Conservation (phyloP, 2,888 invertebrate genomes). For the Caenorhabditis becei region DNA sequence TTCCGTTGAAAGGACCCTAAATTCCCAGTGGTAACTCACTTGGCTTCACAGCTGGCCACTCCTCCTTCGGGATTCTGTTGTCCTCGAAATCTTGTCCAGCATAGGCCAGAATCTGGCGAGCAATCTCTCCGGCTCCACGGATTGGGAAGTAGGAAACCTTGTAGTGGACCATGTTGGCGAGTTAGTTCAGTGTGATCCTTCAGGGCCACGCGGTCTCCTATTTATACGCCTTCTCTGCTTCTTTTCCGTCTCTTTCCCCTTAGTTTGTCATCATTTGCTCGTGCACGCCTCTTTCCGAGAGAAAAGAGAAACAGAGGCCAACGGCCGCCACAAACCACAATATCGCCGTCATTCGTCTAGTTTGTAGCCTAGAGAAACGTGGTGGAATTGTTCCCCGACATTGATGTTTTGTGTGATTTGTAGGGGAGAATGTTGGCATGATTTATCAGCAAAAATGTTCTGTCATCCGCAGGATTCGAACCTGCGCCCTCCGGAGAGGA, state of each 20-base stretch:
- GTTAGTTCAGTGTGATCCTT: neutral
- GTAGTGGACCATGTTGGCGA: constrained; percentile 55
- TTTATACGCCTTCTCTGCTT: constrained; percentile 33
- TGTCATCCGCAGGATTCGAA: constrained; percentile 30
- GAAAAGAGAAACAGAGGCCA: no score
- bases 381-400: no score
- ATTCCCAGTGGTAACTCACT: no score
- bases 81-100: constrained; percentile 67
- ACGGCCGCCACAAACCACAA: constrained; percentile 41
- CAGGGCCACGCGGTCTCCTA: constrained; percentile 15
- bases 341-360: no score
- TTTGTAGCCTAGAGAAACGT: no score
- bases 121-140: constrained; percentile 52
- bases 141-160: constrained; percentile 60
- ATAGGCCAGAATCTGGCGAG: constrained; percentile 55
- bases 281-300: constrained; percentile 8
- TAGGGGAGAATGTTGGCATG: constrained; percentile 17
- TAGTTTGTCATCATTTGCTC: constrained; percentile 54
- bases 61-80: constrained; percentile 42
- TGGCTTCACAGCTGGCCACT: constrained; percentile 62
- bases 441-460: constrained; percentile 2
- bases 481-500: constrained; percentile 32
- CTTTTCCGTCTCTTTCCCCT: constrained; percentile 25
- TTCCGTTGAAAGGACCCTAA: no score
- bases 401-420: no score